Conservation (phyloP, 2,113 vertebrate species). For the Dunckerocampus dactyliophorus region DNA sequence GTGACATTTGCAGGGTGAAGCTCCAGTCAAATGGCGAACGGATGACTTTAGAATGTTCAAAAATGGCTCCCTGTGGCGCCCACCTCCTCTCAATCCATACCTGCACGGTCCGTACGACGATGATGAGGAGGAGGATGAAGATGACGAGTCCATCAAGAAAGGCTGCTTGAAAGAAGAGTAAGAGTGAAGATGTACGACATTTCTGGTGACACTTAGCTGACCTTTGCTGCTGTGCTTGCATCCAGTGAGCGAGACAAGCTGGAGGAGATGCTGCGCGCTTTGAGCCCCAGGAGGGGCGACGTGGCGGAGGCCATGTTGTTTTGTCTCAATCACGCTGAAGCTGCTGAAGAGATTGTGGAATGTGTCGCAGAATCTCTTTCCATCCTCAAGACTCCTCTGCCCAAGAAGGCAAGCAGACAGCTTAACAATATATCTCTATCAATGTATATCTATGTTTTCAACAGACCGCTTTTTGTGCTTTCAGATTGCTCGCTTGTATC, state of each 20-base stretch:
- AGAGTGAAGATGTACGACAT: slow-evolving; percentile 24
- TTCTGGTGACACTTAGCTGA: no score
- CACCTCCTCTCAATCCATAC: slow-evolving; percentile 93
- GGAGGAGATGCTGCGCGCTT: slow-evolving; percentile 88
- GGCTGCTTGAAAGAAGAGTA: slow-evolving; percentile 97
- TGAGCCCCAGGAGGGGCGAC: slow-evolving; percentile 90
- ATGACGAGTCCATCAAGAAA: slow-evolving; percentile 90
- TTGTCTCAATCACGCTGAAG: slow-evolving; percentile 93
- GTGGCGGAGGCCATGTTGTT: slow-evolving; percentile 97
- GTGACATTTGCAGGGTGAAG: slow-evolving; percentile 79
- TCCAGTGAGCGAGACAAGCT: slow-evolving; percentile 93
- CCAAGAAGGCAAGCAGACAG: slow-evolving; percentile 82
- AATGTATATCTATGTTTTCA: no score
- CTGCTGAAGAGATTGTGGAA: slow-evolving; percentile 97
- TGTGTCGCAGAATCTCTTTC: slow-evolving; percentile 93
- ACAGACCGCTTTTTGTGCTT: slow-evolving; percentile 9
- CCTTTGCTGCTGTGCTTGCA: slow-evolving; percentile 10
- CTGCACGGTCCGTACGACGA: slow-evolving; percentile 91
- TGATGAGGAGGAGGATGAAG: slow-evolving; percentile 85
- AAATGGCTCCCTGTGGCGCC: slow-evolving; percentile 95
- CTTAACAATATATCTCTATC: no score
- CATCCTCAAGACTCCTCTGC: slow-evolving; percentile 97
- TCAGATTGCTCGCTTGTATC: slow-evolving; percentile 96
- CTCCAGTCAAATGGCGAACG: slow-evolving; percentile 93
- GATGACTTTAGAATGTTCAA: slow-evolving; percentile 98